Base-by-base conservation (phyloP, 2,797 vertebrate genomes). In the Orestias chungarensis region DNA sequence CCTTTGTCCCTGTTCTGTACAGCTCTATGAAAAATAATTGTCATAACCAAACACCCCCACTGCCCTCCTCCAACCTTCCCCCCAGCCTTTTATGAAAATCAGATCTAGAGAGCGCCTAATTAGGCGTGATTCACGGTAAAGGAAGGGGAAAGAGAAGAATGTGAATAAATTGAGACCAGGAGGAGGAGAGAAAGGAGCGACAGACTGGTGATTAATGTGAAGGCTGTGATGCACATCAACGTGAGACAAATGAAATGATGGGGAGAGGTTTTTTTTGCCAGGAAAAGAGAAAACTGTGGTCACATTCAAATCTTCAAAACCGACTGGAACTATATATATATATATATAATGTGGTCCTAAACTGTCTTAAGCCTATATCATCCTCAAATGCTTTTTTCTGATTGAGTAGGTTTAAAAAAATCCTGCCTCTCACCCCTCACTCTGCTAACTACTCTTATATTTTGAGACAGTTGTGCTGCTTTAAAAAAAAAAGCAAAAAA, bases 131-230 rank as follows among this genome's bases (percentile, higher is more conserved):
- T 94, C 91, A 91, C 91, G 81, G 92, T 92, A 92, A 93, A 93
- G 91, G 90, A 93, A 92, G 86, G 87, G 83, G 90, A 93, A 92
- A 91, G 86, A 86, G 86, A 86, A 91, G 89, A 92, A 93, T 91
- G 90, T 93, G 93, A 93, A 94, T 93, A 93, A 93, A 94, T 93
- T 94, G 93, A 89, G 89, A 91, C 57, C 81, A 87, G 87, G 91
- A 92, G 90, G 86, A 89, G 88, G 88, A 92, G 88, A 92, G 90
- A 89, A 80, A 86, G 87, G 88, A 87, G 82, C 81, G 93, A 93
- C 93, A 94, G 92, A 91, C 87, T 90, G 88, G 89, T 95, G 94
- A 95, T 95, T 95, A 94, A 95, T 95, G 93, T 90, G 93, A 91
- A 93, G 82, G 90, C 92, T 93, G 92, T 89, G 92, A 94, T 90